Evolutionary conservation across 2,888 invertebrate genomes (phyloP).

Genomic region (Melipona beecheii): DNA sequence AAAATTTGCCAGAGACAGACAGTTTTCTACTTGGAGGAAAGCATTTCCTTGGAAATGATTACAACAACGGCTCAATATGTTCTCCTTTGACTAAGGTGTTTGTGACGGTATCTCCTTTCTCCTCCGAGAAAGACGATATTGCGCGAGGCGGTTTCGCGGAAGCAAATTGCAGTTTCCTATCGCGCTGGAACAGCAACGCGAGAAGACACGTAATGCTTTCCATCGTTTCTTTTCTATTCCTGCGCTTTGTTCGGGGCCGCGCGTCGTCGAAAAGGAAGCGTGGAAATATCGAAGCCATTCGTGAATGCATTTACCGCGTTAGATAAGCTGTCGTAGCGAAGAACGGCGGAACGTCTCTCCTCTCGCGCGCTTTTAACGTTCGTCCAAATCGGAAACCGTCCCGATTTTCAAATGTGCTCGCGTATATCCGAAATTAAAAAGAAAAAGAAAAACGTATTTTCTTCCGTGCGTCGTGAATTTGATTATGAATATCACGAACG

Average conservation of each 20-base stretch:
- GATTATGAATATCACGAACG: no score
- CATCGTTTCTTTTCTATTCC: constrained; percentile 37
- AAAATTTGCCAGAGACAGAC: no score
- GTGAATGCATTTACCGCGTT: background rate
- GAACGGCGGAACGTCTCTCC: background rate
- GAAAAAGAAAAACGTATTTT: no score
- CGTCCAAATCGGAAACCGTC: background rate
- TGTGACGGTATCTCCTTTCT: constrained; percentile 3
- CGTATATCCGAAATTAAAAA: no score
- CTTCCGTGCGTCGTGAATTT: no score
- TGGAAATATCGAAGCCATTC: constrained; percentile 15
- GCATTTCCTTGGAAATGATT: background rate
- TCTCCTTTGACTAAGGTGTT: constrained; percentile 3
- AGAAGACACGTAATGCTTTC: constrained; percentile 46
- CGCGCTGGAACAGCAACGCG: constrained; percentile 30
- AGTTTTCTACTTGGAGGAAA: background rate
- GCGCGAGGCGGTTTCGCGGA: constrained; percentile 17
- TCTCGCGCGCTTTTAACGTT: background rate
- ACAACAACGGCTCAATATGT: background rate
- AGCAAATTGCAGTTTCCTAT: constrained; percentile 65
- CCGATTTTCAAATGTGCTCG: no score
- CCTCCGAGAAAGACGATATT: background rate
- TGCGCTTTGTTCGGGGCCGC: constrained; percentile 11
- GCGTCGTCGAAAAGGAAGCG: constrained; percentile 12
- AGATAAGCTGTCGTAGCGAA: background rate